Evolutionary conservation across 2,888 invertebrate species (phyloP), one percentile per base, ranked within the genome.

Genomic region (Cremastinae sp.): DNA sequence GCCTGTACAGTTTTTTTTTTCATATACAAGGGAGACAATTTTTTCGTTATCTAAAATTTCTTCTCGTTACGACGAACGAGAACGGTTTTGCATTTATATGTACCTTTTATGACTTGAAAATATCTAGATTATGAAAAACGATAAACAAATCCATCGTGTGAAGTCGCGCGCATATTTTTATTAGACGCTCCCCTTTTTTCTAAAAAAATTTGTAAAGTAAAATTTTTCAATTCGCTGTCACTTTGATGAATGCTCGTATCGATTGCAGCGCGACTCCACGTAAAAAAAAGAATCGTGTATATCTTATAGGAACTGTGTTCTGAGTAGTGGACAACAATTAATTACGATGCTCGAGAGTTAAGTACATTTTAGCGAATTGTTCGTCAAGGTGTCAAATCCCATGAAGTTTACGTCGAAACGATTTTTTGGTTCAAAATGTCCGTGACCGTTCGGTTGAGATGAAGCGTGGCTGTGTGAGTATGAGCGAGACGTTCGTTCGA

Each of bases 401-500:
- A 18, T 0, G 12, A 12, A 12, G 41, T 58, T 18, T 5, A 20
- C 41, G 12, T 41, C 5, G 45, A 5, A 5, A 28, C 5, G 28
- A 28, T 28, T 53, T 55, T 9, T 18, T n/a, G 10, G 9, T 41
- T 37, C 16, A 35, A 56, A 43, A 12, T 2, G 12, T 12, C 4
- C n/a, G 5, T 14, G 14, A 7, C n/a, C 3, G 51, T 65, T 37
- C 55, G 55, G 61, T 56, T 45, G 55, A 47, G 68, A 68, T 14
- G 41, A 18, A 45, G 43, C 22, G 41, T n/a, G 45, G 18, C 14
- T 69, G 58, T 69, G 58, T 55, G 35, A 55, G 62, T 66, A 62
- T 75, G 68, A 75, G 68, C 68, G 75, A 75, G 75, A 75, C 75
- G 75, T 75, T 75, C 75, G 75, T 75, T 75, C 75, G 75, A 72